phyloP scores from a whole-genome alignment of 2,113 vertebrate genomes.

The Myodes glareolus region DNA sequence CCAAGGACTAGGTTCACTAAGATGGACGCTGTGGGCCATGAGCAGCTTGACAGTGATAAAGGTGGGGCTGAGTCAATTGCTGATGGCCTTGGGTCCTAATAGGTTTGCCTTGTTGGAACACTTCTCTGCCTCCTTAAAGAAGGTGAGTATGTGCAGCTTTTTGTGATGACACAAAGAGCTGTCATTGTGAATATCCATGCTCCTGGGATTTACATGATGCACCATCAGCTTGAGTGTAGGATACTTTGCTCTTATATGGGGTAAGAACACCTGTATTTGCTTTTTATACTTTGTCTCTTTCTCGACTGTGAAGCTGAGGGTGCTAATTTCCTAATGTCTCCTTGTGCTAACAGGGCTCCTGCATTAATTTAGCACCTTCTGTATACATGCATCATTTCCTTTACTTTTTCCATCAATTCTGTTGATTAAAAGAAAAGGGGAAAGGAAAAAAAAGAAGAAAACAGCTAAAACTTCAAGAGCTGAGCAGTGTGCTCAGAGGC shows the following conservation, averaged over 20 bases:
- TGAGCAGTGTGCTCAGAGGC: background rate
- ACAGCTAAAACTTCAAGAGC: background rate
- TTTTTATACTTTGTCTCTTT: background rate
- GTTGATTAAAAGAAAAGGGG: background rate
- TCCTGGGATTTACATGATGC: background rate
- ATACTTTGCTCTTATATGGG: background rate
- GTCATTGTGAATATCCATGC: background rate
- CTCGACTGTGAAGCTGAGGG: background rate
- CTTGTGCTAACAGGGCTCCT: background rate
- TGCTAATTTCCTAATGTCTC: background rate
- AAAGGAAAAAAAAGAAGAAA: background rate
- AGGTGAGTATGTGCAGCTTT: background rate
- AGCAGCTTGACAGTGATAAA: background rate
- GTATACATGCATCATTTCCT: background rate
- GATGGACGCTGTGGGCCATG: background rate
- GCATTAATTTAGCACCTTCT: background rate
- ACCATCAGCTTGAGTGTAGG: background rate
- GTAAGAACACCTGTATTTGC: background rate
- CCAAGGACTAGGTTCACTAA: background rate
- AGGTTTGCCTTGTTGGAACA: background rate
- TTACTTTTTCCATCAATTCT: constrained; percentile 11
- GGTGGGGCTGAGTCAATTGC: background rate
- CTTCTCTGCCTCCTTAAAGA: constrained; percentile 9
- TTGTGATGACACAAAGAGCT: background rate
- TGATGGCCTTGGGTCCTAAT: background rate